Evolutionary conservation across 2,888 invertebrate genomes (phyloP), one percentile per base, ranked within the genome.

Genomic region (Dynastes tityus): DNA sequence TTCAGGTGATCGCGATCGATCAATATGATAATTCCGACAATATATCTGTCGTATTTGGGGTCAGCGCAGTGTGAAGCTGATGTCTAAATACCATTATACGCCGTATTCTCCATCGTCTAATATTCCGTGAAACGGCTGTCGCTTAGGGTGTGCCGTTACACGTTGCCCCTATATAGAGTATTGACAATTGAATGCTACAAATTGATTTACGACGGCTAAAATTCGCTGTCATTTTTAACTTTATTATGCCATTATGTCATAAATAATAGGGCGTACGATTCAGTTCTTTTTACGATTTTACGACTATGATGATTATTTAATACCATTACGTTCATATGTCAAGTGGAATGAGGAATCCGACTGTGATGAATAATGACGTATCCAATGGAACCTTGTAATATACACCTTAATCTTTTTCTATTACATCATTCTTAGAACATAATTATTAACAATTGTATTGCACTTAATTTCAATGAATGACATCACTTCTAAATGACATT

Each of bases 171-270:
- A 58, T 58, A 61, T 73, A 53, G 22, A 58, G 37, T 73, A 58
- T 58, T n/a, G 58, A 73, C 73, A 61, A 73, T 73, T 73, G 73
- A 73, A 58, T 58, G 73, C 8, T 73, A 13, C 51, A 16, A 73
- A 58, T 61, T 73, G 73, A 73, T 73, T 73, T 73, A 73, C 37
- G n/a, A 16, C 73, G n/a, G 73, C 40, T 37, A 73, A 73, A 73
- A 73, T 73, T 73, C 22, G 58, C 73, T 73, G 58, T 73, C 53
- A 55, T 55, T 71, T 73, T 58, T 22, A 40, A 58, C 37, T 73
- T 73, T 73, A 73, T 73, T 70, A 51, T 53, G 13, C 73, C 22
- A 58, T 73, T 58, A 73, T 16, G 73, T 73, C 40, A 40, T 73
- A 73, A 73, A 73, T 40, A 73, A 73, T 73, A 73, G 45, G 32